phyloP scores from a whole-genome alignment of 2,113 vertebrate genomes.

The Sisor rabdophorus region DNA sequence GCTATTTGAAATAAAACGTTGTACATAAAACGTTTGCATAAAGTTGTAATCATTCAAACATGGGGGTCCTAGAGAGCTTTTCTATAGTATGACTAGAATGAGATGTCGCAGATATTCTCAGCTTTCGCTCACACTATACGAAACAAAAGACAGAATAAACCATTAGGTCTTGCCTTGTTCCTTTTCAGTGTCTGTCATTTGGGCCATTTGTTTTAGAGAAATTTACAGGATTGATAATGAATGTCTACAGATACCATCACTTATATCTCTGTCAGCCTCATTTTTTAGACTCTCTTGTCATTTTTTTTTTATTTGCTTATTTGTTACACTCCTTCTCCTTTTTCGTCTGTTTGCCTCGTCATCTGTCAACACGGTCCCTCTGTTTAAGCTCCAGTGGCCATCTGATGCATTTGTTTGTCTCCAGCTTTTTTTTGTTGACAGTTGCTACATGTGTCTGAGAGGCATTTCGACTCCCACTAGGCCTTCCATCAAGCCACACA shows the following conservation, averaged over 20 bases:
- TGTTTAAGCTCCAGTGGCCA: slow-evolving; percentile 23
- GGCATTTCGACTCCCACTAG: slow-evolving; percentile 20
- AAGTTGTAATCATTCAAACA: no score
- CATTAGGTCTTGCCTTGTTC: no score
- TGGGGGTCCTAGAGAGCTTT: no score
- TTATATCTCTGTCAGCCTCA: not conserved
- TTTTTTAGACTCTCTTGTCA: not conserved
- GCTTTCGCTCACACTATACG: not conserved
- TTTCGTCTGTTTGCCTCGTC: slow-evolving; percentile 5
- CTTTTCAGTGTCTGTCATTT: not conserved
- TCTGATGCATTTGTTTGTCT: slow-evolving; percentile 38
- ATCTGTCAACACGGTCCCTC: slow-evolving; percentile 23
- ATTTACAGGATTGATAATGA: not conserved
- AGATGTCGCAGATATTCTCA: not conserved
- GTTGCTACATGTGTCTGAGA: slow-evolving; percentile 20
- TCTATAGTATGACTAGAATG: no score
- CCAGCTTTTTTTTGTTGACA: slow-evolving; percentile 27
- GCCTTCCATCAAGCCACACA: slow-evolving; percentile 28
- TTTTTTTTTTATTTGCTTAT: not conserved
- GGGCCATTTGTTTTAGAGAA: not conserved
- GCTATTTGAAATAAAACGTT: no score
- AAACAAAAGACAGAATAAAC: not conserved
- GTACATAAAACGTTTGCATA: no score
- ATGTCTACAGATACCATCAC: not conserved
- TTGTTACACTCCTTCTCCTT: not conserved